Evolutionary conservation across 2,888 invertebrate genomes (phyloP).

Genomic region (Auanema sp.): DNA sequence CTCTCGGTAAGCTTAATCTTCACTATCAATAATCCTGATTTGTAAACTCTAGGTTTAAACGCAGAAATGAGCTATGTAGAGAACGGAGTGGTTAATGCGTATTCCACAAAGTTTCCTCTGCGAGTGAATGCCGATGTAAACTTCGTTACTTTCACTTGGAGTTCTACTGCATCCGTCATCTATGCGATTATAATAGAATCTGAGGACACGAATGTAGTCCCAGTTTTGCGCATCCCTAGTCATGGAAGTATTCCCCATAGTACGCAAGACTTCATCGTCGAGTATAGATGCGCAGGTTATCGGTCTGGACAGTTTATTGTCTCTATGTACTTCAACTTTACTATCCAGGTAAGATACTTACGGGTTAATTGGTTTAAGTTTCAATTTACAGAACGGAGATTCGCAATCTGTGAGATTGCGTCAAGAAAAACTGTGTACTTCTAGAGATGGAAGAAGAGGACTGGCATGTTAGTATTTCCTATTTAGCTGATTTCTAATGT

Average conservation of each 20-base stretch:
- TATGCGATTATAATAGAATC: constrained; percentile 51
- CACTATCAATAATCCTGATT: neutral
- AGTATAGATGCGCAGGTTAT: constrained; percentile 60
- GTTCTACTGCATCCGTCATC: constrained; percentile 35
- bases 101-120: constrained; percentile 58
- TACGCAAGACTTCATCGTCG: constrained; percentile 57
- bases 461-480: constrained; percentile 20
- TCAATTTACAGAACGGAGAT: constrained; percentile 22
- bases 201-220: constrained; percentile 60
- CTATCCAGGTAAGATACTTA: constrained; percentile 46
- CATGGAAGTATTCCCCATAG: constrained; percentile 51
- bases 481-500: no score
- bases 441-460: constrained; percentile 37
- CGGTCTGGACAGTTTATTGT: constrained; percentile 60
- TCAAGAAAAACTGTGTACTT: constrained; percentile 46
- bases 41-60: constrained; percentile 49
- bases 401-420: constrained; percentile 33
- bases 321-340: constrained; percentile 44
- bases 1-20: constrained; percentile 48
- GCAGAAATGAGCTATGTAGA: constrained; percentile 60
- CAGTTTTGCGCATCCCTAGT: constrained; percentile 50
- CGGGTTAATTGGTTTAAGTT: no score
- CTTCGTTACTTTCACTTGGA: constrained; percentile 58
- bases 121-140: constrained; percentile 52
- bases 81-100: constrained; percentile 53